phyloP scores from a whole-genome alignment of 2,888 invertebrate species.

The Rhamnusium bicolor region DNA sequence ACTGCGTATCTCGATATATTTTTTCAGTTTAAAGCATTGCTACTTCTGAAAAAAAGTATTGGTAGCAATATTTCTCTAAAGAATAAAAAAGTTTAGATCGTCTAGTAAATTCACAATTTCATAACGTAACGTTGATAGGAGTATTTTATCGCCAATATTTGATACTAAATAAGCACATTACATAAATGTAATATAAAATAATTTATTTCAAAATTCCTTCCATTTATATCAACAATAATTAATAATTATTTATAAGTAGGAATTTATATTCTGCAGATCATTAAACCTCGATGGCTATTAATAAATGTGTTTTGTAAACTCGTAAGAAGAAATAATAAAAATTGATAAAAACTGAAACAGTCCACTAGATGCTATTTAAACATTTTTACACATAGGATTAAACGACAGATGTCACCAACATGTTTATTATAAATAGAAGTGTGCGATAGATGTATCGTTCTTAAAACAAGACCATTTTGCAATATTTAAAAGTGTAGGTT shows the following conservation, averaged over 20 bases:
- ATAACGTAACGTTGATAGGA: too few species aligned
- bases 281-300: not conserved
- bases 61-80: not conserved
- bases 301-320: not conserved
- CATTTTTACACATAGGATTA: not conserved
- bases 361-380: not conserved
- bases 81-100: too few species aligned
- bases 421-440: not conserved
- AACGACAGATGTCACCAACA: not conserved
- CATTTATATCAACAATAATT: too few species aligned
- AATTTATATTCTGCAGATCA: too few species aligned
- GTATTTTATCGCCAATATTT: too few species aligned
- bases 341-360: not conserved
- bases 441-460: not conserved
- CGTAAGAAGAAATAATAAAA: not conserved
- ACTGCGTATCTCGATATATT: too few species aligned
- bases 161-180: too few species aligned
- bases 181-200: too few species aligned
- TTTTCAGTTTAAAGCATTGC: too few species aligned
- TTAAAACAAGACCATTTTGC: not conserved
- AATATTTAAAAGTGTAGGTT: conserved; percentile 4
- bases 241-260: too few species aligned
- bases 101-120: not conserved
- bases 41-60: too few species aligned
- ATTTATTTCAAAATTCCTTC: too few species aligned